Percentiles rank a stretch among this genome's conserved stretches.
phyloP scores from a whole-genome alignment of 2,113 vertebrate species.

The Cephalopterus ornatus region DNA sequence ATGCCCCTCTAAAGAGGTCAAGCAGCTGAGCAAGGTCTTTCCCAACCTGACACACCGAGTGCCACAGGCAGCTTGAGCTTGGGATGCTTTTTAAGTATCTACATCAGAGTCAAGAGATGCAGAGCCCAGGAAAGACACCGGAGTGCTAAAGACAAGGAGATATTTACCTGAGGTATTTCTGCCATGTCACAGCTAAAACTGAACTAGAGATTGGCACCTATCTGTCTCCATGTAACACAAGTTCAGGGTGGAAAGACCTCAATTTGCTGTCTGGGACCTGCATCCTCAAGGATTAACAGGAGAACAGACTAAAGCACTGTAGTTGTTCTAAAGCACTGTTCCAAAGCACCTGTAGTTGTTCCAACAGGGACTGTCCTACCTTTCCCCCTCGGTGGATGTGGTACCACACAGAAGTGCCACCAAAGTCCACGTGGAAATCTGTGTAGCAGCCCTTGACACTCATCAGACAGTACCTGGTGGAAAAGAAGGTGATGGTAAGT shows the following conservation, averaged over 20 bases:
- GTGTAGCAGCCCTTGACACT: conserved; percentile 98
- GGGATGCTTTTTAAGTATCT: background rate
- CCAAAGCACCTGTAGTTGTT: background rate
- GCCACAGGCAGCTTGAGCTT: background rate
- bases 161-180: background rate
- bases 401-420: conserved; percentile 98
- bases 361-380: conserved; percentile 67
- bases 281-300: background rate
- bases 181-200: background rate
- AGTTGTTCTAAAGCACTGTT: too few species aligned
- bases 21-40: background rate
- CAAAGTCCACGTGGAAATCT: conserved; percentile 98
- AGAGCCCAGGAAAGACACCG: background rate
- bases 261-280: background rate
- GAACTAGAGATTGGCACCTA: background rate
- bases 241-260: background rate
- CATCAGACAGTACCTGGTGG: conserved; percentile 94
- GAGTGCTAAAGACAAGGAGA: background rate
- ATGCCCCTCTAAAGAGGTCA: background rate
- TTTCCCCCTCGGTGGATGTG: conserved; percentile 95
- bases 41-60: background rate
- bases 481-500: background rate
- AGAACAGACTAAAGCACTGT: too few species aligned
- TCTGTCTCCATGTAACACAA: background rate
- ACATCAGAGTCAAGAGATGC: fast-evolving